Evolutionary conservation across 1,140 invertebrate genomes (phyloP), one percentile per base, ranked within the genome.

Genomic region (Doryteuthis pealeii): DNA sequence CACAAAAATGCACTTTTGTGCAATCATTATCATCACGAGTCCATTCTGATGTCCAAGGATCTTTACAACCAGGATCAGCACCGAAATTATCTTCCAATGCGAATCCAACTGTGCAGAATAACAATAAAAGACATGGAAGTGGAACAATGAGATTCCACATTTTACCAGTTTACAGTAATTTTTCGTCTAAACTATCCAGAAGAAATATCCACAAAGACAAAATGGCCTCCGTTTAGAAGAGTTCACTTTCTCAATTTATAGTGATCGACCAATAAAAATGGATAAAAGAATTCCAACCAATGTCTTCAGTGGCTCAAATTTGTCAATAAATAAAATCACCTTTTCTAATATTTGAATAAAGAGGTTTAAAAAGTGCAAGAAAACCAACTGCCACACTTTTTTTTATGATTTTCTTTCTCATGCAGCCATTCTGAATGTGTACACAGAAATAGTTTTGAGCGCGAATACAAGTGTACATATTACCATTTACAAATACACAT

Each of bases 41-140:
- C 80, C 80, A 81, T 70, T 81, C 80, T 28, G 80, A 79, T 1
- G 80, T 69, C 80, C 80, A 81, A 15, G 80, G 80, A 66, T 81
- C 80, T 33, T 70, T 72, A 54, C 80, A 81, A 1, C 80, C 80
- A 22, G 78, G 75, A 35, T 81, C 80, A 3, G 78, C 80, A 2
- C 78, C 80, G 45, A 81, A 81, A 32, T 72, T 81, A 49, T 81
- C 80, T 1, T 77, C 74, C 15, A 5, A n/a, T 62, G 4, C 3
- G 4, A 4, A 6, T 30, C 22, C 58, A n/a, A 10, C 10, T 10
- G 35, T 40, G 4, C 3, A 40, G 10, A 3, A 40, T 5, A 40
- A 40, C 35, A 40, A 40, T 5, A 3, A 40, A 62, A 30, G 4
- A 62, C 15, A 62, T 3, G 15, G 15, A n/a, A n/a, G 4, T 5